phyloP scores from a whole-genome alignment of 2,113 vertebrate genomes.

The Osmerus mordax region DNA sequence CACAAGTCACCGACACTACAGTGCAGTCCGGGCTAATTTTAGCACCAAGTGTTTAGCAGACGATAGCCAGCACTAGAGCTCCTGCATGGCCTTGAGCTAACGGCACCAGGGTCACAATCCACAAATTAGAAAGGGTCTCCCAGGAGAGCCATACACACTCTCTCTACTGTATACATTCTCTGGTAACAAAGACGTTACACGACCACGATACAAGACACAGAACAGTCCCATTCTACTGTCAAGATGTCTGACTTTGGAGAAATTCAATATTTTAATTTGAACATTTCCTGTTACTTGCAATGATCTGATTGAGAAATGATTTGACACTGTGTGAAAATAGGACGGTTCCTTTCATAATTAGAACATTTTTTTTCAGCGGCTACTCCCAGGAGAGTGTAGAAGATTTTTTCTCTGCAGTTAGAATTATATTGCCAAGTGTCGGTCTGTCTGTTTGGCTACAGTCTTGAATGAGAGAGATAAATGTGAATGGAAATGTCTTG shows the following conservation, averaged over 20 bases:
- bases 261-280: background rate
- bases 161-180: constrained; percentile 50
- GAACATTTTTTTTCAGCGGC: constrained; percentile 46
- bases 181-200: constrained; percentile 58
- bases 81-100: constrained; percentile 62
- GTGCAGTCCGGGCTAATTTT: constrained; percentile 57
- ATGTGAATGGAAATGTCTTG: constrained; percentile 54
- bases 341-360: constrained; percentile 60
- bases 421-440: constrained; percentile 49
- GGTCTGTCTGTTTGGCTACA: constrained; percentile 55
- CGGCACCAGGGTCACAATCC: constrained; percentile 63
- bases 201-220: constrained; percentile 22
- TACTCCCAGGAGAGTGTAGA: constrained; percentile 51
- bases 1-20: constrained; percentile 30
- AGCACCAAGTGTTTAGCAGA: constrained; percentile 60
- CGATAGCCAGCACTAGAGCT: constrained; percentile 55
- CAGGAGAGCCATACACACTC: constrained; percentile 47
- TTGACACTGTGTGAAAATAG: constrained; percentile 54
- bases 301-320: constrained; percentile 59
- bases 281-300: constrained; percentile 28
- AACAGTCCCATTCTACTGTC: constrained; percentile 46
- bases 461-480: constrained; percentile 40
- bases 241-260: background rate
- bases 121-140: constrained; percentile 67
- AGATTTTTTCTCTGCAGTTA: constrained; percentile 47